These are phyloP conservation scores for Neuroscelio doddi DNA, from an alignment of 2,888 invertebrate species.

Conservation along the genomic window DNA sequence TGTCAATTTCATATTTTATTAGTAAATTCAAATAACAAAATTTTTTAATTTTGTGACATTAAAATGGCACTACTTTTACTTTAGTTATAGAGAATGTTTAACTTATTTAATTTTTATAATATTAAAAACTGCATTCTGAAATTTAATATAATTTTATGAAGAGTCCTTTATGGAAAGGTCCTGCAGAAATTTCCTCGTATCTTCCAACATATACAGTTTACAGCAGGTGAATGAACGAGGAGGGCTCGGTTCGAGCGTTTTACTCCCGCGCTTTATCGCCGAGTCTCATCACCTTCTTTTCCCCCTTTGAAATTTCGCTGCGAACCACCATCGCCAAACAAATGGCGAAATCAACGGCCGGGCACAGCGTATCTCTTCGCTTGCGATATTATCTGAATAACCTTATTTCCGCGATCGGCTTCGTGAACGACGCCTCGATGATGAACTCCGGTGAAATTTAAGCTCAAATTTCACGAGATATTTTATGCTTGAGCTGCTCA, in stretches of 20 bases:
- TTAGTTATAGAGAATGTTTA: too few relatives aligned
- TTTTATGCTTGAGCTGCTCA: constrained; percentile 48
- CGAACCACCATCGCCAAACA: constrained; percentile 26
- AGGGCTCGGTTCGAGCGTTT: constrained; percentile 11
- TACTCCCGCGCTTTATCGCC: constrained; percentile 28
- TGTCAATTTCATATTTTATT: too few relatives aligned
- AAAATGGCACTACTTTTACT: too few relatives aligned
- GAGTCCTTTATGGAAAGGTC: too few relatives aligned
- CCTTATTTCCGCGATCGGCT: constrained; percentile 57
- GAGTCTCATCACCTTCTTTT: constrained; percentile 7
- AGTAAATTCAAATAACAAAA: too few relatives aligned
- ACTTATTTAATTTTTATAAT: too few relatives aligned
- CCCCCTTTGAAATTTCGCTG: constrained; percentile 24
- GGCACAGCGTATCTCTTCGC: too few relatives aligned
- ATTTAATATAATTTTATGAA: too few relatives aligned
- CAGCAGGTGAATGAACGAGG: constrained; percentile 16
- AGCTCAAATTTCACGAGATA: constrained; percentile 56
- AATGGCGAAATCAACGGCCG: constrained; percentile 29
- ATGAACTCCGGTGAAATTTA: constrained; percentile 56
- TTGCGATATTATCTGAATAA: constrained; percentile 54
- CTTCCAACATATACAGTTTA: too few relatives aligned
- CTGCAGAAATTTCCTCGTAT: too few relatives aligned
- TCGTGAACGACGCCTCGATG: constrained; percentile 52
- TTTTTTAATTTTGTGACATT: too few relatives aligned
- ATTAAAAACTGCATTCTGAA: too few relatives aligned